Evolutionary conservation across 2,113 vertebrate species (phyloP), one percentile per base, ranked within the genome.

Genomic region (Opisthocomus hoazin): DNA sequence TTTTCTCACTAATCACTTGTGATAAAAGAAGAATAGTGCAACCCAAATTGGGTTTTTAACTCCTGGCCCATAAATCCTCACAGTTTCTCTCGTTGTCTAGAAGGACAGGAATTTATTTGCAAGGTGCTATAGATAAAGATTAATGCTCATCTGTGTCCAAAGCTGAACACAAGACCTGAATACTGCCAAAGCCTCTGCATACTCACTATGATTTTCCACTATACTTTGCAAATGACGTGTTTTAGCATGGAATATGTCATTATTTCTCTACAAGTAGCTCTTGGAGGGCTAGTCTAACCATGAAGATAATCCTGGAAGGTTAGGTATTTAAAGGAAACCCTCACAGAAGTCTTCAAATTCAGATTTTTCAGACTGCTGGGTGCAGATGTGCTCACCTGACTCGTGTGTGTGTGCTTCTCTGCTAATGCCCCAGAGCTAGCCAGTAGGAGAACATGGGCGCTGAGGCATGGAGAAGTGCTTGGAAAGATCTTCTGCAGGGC

Each of bases 21-120:
- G 84, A 93, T 39, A 50, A 65, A 96, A 97, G 96, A 97, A 95
- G 96, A 97, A 95, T 45, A 61, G 80, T 29, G 12, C 20, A 69
- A 83, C 41, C 46, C 66, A 56, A 95, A 96, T 94, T 93, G 63
- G 92, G 60, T 84, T 93, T 93, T 87, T 39, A 78, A 74, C 37
- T 79, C 34, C 37, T 27, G 30, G 48, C 87, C 50, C 65, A 87
- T 95, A 95, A 96, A 94, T 95, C 96, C 86, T 90, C 9, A 5
- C 10, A 41, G 16, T 12, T 91, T 85, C 70, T 90, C 37, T 85
- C 74, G 64, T 75, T 75, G 60, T 79, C 68, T 79, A 66, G 83
- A 60, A 50, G 71, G 57, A 29, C 2, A 0, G 34, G 45, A 68
- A 39, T 61, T 77, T 53, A 58, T 64, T 63, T 48, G 54, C 79